Percentiles rank a stretch among this genome's conserved stretches.
Evolutionary conservation across 2,888 invertebrate species (phyloP).

Genomic region (Urechis unicinctus): DNA sequence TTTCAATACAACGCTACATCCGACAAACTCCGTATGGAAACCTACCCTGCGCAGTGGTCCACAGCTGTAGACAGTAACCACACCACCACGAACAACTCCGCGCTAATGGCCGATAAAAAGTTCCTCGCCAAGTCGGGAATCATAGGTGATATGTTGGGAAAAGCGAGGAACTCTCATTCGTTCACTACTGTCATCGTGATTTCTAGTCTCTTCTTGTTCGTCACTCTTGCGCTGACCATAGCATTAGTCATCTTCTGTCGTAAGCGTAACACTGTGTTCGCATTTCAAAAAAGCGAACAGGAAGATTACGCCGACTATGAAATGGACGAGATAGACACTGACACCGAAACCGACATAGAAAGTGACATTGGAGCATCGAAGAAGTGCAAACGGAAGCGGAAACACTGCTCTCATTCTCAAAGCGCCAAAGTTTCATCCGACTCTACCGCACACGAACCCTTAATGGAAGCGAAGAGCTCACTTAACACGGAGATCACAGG

Average conservation of each 20-base stretch:
- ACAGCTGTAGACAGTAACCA: too few species aligned
- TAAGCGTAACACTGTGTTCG: slow-evolving; percentile 44
- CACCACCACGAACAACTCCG: not conserved
- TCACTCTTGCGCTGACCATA: slow-evolving; percentile 34
- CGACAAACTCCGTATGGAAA: too few species aligned
- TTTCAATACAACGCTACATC: too few species aligned
- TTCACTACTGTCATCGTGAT: slow-evolving; percentile 30
- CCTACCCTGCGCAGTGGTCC: too few species aligned
- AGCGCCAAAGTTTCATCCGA: too few species aligned
- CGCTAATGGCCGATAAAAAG: not conserved
- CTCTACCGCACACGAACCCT: too few species aligned
- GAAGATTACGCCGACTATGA: slow-evolving; percentile 35
- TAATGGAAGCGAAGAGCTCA: not conserved
- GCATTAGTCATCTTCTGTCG: slow-evolving; percentile 40
- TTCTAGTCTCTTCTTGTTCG: slow-evolving; percentile 35
- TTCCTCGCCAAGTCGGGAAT: not conserved
- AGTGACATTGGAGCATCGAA: not conserved
- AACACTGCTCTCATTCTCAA: too few species aligned
- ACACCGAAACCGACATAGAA: not conserved
- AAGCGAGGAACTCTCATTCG: slow-evolving; percentile 9
- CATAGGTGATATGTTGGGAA: not conserved
- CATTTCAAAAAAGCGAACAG: slow-evolving; percentile 35
- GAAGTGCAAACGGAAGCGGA: not conserved
- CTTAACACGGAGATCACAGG: not conserved
- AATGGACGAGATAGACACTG: slow-evolving; percentile 31